Percentiles rank a stretch among this genome's conserved stretches.
Evolutionary conservation across 2,113 vertebrate species (phyloP).

Genomic region (Hippopotamus amphibius): DNA sequence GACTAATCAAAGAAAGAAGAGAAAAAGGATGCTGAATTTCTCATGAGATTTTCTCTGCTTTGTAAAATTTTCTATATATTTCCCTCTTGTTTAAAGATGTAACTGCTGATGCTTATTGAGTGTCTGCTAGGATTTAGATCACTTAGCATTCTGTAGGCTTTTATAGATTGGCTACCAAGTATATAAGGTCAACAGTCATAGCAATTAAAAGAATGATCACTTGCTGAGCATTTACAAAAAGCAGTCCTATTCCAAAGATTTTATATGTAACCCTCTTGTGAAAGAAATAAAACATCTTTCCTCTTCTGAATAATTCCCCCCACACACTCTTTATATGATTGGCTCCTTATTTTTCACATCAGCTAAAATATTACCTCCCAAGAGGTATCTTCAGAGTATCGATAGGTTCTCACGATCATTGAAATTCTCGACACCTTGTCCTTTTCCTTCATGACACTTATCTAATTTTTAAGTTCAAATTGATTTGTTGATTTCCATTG

Average conservation of each 20-base stretch:
- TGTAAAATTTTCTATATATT: neutral
- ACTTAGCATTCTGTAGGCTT: neutral
- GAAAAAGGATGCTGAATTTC: neutral
- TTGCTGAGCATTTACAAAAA: conserved; percentile 17
- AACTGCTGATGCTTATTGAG: neutral
- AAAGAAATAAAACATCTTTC: neutral
- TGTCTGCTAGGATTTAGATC: neutral
- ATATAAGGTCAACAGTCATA: neutral
- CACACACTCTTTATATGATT: neutral
- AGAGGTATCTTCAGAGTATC: neutral
- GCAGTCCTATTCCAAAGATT: neutral
- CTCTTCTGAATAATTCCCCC: neutral
- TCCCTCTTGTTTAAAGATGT: conserved; percentile 15
- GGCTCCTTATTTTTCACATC: neutral
- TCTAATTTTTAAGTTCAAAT: neutral
- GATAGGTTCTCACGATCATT: neutral
- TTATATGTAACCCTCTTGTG: neutral
- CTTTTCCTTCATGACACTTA: neutral
- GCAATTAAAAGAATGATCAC: neutral
- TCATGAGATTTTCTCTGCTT: conserved; percentile 5
- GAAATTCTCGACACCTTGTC: neutral
- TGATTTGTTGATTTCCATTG: neutral
- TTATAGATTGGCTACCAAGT: neutral
- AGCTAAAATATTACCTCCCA: neutral
- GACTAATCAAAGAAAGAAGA: conserved; percentile 51